Percentiles rank a stretch among this genome's conserved stretches.
These are phyloP conservation scores for Lates calcarifer DNA, from an alignment of 2,113 vertebrate species.

Conservation along the genomic window DNA sequence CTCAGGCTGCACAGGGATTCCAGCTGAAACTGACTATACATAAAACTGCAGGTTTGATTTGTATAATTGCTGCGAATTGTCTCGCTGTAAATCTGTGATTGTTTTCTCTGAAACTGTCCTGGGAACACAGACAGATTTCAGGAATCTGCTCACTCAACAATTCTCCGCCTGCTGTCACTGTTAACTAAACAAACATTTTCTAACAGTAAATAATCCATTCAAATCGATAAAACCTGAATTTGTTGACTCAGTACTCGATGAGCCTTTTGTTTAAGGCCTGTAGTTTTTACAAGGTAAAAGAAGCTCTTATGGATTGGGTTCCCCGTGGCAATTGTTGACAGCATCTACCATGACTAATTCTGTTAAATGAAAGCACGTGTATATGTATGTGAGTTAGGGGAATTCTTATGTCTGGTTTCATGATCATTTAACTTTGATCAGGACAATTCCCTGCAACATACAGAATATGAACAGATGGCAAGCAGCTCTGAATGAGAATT, in stretches of 20 bases:
- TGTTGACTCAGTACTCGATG: no score
- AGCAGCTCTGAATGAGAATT: background rate
- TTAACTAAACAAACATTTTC: conserved; percentile 8
- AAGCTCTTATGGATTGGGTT: background rate
- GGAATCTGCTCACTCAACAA: conserved; percentile 18
- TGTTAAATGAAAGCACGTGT: no score
- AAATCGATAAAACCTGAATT: background rate
- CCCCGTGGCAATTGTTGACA: background rate
- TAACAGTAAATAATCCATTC: background rate
- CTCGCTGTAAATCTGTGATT: conserved; percentile 14
- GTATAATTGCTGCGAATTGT: conserved; percentile 2
- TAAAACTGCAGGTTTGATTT: background rate
- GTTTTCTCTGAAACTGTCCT: conserved; percentile 17
- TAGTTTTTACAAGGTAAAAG: background rate
- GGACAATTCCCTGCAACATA: background rate
- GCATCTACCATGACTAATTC: no score
- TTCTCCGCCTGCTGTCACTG: conserved; percentile 23
- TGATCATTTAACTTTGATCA: background rate
- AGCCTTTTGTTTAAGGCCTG: no score
- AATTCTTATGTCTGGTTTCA: background rate
- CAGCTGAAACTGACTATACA: background rate
- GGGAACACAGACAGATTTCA: conserved; percentile 22
- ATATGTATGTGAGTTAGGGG: no score
- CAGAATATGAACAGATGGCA: background rate
- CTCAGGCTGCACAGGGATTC: no score